These are phyloP conservation scores for Morelia viridis DNA, from an alignment of 2,797 vertebrate genomes.

Conservation along the genomic window DNA sequence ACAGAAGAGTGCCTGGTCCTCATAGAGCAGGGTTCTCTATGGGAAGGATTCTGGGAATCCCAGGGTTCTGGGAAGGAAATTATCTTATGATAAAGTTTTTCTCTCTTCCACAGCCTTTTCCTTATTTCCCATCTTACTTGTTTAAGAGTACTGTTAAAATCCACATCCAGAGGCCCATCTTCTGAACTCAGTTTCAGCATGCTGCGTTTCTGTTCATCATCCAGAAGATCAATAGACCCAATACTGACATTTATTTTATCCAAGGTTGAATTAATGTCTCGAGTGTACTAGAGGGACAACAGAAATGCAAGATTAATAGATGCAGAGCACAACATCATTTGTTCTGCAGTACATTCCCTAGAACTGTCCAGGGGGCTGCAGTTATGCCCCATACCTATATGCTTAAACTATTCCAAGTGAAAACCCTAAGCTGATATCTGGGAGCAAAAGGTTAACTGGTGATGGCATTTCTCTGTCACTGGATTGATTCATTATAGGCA, in stretches of 20 bases:
- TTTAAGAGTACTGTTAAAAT: slow-evolving; percentile 62
- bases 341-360: neutral
- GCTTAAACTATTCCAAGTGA: neutral
- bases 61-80: neutral
- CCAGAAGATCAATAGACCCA: slow-evolving; percentile 72
- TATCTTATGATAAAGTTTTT: neutral
- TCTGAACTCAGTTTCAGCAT: slow-evolving; percentile 57
- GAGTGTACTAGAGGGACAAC: slow-evolving; percentile 73
- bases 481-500: neutral
- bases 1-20: neutral
- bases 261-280: slow-evolving; percentile 70
- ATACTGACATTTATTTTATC: slow-evolving; percentile 71
- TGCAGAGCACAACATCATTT: neutral
- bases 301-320: neutral
- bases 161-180: slow-evolving; percentile 40
- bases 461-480: neutral
- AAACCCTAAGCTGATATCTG: neutral
- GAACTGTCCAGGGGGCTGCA: neutral
- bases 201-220: slow-evolving; percentile 45
- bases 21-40: neutral
- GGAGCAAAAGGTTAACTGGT: neutral
- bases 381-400: neutral
- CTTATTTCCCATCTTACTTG: slow-evolving; percentile 68
- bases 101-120: neutral
- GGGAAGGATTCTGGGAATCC: no score